Percentiles rank a stretch among this genome's conserved stretches.
phyloP scores from a whole-genome alignment of 1,140 invertebrate genomes.

The Hylaeus volcanicus region DNA sequence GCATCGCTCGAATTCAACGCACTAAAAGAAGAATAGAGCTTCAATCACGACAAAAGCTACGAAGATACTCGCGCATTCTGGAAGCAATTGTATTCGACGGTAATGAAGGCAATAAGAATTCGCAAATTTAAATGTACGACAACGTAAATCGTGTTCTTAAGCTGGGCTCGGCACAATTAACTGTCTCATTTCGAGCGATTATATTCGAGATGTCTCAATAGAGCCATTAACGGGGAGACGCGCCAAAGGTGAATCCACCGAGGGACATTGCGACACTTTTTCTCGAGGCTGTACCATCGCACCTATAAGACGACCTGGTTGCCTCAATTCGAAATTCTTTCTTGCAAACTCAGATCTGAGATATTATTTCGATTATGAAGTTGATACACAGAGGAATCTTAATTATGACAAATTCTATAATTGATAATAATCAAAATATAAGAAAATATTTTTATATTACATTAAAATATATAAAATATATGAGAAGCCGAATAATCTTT shows the following conservation, averaged over 20 bases:
- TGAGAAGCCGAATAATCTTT: neutral
- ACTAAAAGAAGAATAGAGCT: neutral
- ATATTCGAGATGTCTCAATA: slow-evolving; percentile 14
- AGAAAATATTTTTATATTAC: no score
- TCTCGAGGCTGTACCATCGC: neutral
- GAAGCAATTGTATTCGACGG: neutral
- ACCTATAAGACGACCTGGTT: neutral
- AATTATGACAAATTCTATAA: no score
- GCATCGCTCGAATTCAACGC: neutral
- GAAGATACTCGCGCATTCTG: neutral
- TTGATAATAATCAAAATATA: no score
- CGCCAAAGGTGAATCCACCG: slow-evolving; percentile 30
- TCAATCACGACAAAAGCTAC: neutral
- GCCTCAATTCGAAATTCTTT: slow-evolving; percentile 4
- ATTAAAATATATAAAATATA: no score
- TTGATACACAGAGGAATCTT: no score
- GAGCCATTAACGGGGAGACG: slow-evolving; percentile 7
- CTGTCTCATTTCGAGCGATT: slow-evolving; percentile 6
- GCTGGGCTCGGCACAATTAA: neutral
- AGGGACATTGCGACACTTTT: slow-evolving; percentile 31
- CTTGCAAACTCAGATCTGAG: neutral
- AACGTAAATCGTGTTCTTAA: neutral
- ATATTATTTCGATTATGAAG: no score
- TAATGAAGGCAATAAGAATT: slow-evolving; percentile 10
- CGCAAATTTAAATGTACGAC: neutral